Conservation (phyloP, 2,113 vertebrate genomes). For the Grantiella picta region DNA sequence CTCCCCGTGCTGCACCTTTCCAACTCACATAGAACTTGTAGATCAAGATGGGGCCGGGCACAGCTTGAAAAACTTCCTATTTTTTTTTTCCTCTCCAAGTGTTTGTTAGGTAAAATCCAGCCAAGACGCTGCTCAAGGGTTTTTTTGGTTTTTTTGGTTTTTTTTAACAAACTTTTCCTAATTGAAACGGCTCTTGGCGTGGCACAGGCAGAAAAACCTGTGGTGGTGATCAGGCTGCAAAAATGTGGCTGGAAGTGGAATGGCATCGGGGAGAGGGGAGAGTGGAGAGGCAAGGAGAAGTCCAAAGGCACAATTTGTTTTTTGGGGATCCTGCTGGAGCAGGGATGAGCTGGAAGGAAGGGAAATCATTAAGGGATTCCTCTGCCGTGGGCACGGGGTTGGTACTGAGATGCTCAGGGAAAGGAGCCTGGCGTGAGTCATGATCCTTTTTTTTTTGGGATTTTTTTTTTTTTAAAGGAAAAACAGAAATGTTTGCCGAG, state of each 20-base stretch:
- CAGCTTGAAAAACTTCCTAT: constrained; percentile 18
- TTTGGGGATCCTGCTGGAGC: neutral
- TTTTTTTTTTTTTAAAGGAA: neutral
- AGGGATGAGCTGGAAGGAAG: neutral
- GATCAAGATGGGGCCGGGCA: neutral
- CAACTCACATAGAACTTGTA: neutral
- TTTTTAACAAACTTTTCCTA: neutral
- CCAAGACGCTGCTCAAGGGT: neutral
- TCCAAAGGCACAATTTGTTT: neutral
- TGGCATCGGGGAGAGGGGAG: neutral
- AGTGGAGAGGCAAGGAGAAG: neutral
- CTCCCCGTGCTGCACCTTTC: neutral
- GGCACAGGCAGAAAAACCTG: neutral
- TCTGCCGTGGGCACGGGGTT: neutral
- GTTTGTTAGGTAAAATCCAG: neutral
- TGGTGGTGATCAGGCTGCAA: neutral
- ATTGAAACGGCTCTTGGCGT: neutral
- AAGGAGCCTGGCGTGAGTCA: fast-evolving
- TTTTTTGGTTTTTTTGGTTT: neutral
- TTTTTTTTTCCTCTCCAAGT: fast-evolving
- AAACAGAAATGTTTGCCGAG: neutral
- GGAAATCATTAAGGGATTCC: neutral
- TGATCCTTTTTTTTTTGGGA: neutral
- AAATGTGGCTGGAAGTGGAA: neutral
- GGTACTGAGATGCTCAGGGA: neutral